phyloP scores from a whole-genome alignment of 2,888 invertebrate genomes.

The Azorinus chamasolen region DNA sequence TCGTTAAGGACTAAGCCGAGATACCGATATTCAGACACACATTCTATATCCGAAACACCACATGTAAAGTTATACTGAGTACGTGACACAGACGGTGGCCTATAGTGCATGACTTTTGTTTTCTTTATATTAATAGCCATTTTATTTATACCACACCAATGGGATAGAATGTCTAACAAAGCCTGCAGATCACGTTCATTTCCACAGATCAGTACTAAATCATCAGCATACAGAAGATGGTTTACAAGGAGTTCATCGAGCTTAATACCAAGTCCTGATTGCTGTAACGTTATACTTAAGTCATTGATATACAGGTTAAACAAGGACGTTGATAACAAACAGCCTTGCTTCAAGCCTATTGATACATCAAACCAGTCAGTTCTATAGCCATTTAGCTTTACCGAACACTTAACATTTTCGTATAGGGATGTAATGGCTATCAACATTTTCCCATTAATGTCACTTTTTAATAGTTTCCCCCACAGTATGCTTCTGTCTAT shows the following conservation, averaged over 20 bases:
- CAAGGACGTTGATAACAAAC: neutral
- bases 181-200: neutral
- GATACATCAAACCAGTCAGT: neutral
- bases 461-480: too few species aligned
- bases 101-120: slow-evolving; percentile 24
- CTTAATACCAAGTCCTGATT: neutral
- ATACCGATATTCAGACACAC: slow-evolving; percentile 21
- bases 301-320: slow-evolving; percentile 7
- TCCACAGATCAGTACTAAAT: slow-evolving; percentile 3
- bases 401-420: neutral
- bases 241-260: neutral
- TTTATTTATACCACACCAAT: slow-evolving; percentile 12
- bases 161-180: neutral
- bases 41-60: neutral
- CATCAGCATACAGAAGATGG: slow-evolving; percentile 9
- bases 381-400: neutral
- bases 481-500: neutral
- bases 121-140: slow-evolving; percentile 18
- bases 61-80: slow-evolving; percentile 5
- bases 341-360: neutral
- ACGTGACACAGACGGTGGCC: slow-evolving; percentile 6
- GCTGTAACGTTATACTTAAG: neutral
- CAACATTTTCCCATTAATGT: too few species aligned
- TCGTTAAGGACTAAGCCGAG: slow-evolving; percentile 23
- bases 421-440: too few species aligned